phyloP scores from a whole-genome alignment of 2,888 invertebrate genomes.

The Eupithecia subfuscata region DNA sequence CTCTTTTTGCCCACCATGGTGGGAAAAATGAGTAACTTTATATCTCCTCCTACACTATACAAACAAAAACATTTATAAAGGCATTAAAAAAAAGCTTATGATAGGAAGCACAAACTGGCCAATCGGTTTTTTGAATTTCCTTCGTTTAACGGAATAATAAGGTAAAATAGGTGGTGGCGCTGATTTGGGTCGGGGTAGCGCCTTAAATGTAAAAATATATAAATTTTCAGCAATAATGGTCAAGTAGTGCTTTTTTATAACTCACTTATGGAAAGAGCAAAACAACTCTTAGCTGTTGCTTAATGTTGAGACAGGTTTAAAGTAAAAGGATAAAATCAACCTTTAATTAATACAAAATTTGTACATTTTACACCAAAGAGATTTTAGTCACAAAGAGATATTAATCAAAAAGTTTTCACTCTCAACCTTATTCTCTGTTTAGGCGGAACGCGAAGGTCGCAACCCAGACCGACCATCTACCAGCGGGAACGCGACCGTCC shows the following conservation, averaged over 20 bases:
- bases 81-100: no score
- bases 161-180: no score
- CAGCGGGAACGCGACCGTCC: slow-evolving; percentile 83
- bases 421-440: neutral
- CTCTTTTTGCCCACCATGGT: no score
- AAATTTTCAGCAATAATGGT: neutral
- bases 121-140: no score
- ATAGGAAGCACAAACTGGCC: no score
- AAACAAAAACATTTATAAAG: no score
- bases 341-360: neutral
- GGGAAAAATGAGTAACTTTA: no score
- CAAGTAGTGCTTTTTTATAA: neutral
- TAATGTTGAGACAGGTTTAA: neutral
- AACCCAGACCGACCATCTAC: slow-evolving; percentile 96
- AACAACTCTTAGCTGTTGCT: neutral
- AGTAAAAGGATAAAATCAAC: neutral
- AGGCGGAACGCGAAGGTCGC: slow-evolving; percentile 88
- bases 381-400: neutral
- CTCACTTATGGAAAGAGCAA: neutral
- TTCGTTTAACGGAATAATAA: no score
- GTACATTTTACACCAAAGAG: neutral
- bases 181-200: no score
- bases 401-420: neutral
- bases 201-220: neutral
- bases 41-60: no score